These are phyloP conservation scores for Rhabdomys pumilio DNA, from an alignment of 2,797 vertebrate species.

Conservation along the genomic window DNA sequence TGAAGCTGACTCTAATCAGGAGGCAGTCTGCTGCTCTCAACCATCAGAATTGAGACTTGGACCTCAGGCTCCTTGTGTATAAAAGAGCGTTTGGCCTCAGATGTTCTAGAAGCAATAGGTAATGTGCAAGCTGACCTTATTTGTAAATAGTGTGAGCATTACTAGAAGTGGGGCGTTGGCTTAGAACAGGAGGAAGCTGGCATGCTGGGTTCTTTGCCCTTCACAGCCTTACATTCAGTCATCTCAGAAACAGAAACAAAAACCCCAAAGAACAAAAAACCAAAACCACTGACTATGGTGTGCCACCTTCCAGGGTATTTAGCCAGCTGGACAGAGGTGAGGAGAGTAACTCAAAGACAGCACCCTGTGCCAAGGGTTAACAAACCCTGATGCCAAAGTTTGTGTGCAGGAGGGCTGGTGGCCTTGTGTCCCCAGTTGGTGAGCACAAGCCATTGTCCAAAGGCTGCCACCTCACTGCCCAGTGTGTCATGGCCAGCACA, in stretches of 20 bases:
- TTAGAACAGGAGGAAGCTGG: neutral
- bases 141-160: constrained; percentile 15
- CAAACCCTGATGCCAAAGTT: neutral
- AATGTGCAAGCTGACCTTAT: neutral
- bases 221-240: neutral
- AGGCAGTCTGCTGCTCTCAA: neutral
- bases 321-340: neutral
- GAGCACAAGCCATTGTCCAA: neutral
- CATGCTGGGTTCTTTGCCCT: neutral
- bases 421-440: neutral
- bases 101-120: constrained; percentile 2
- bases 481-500: too few species aligned
- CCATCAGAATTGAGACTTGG: neutral
- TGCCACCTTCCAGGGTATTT: neutral
- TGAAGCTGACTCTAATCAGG: neutral
- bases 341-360: neutral
- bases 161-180: neutral
- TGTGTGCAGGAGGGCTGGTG: neutral
- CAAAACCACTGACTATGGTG: neutral
- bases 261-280: neutral
- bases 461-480: neutral
- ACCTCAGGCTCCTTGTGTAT: neutral
- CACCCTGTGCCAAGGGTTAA: neutral
- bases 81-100: neutral
- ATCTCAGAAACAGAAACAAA: neutral